Conservation (phyloP, 2,113 vertebrate genomes). For the Hystrix cristata region DNA sequence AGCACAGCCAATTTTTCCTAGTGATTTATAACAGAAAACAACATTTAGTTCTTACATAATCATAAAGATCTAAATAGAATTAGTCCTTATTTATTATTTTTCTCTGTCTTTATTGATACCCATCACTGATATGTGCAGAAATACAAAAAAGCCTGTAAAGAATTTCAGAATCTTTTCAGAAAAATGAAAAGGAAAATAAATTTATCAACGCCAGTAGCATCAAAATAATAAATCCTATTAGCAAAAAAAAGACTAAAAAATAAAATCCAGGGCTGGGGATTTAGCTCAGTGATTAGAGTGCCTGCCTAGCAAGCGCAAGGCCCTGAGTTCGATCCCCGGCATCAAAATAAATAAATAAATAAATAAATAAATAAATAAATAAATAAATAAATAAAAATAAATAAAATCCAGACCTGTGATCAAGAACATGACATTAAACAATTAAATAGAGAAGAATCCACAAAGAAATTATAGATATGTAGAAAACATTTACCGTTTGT, state of each 20-base stretch:
- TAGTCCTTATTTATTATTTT: not conserved
- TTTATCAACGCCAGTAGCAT: not conserved
- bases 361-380: not conserved
- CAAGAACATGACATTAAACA: not conserved
- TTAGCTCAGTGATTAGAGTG: too few relatives aligned
- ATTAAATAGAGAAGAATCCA: constrained; percentile 27
- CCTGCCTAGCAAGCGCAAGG: too few relatives aligned
- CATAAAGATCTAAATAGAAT: not conserved
- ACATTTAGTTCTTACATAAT: not conserved
- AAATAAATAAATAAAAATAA: not conserved
- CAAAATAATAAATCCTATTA: not conserved
- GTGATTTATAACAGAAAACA: not conserved
- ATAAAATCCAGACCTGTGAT: constrained; percentile 31
- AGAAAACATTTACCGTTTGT: constrained; percentile 2
- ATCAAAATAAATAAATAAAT: too few relatives aligned
- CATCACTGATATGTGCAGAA: not conserved
- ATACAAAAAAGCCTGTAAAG: not conserved
- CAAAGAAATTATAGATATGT: not conserved
- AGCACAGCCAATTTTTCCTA: not conserved
- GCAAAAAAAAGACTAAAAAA: not conserved
- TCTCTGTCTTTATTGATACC: not conserved
- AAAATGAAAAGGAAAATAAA: constrained; percentile 34
- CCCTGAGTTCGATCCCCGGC: too few relatives aligned
- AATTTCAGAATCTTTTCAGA: constrained; percentile 30
- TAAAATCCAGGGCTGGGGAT: not conserved